These are phyloP conservation scores for Lepilemur septentrionalis DNA, from an alignment of 2,797 vertebrate species.

Conservation along the genomic window DNA sequence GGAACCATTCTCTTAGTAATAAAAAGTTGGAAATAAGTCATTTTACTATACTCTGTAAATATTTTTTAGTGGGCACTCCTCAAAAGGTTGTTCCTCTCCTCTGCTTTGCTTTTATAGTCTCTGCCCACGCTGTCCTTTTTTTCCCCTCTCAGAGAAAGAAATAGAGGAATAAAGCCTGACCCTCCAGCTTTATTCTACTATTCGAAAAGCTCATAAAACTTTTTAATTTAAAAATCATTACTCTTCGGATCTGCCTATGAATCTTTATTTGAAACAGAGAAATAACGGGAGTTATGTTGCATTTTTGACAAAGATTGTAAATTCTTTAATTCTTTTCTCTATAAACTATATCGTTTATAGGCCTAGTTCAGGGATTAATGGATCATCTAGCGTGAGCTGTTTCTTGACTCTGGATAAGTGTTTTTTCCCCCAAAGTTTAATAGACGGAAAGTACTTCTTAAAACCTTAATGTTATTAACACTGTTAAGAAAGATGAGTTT, in stretches of 20 bases:
- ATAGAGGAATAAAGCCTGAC: not conserved
- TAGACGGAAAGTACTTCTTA: slow-evolving; percentile 21
- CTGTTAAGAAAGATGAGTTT: slow-evolving; percentile 29
- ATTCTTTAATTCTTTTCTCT: slow-evolving; percentile 68
- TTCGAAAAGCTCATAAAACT: slow-evolving; percentile 72
- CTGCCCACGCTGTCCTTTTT: not conserved
- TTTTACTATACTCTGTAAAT: slow-evolving; percentile 48
- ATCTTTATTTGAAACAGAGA: slow-evolving; percentile 74
- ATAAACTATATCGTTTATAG: slow-evolving; percentile 69
- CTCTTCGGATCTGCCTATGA: slow-evolving; percentile 57
- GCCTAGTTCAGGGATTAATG: slow-evolving; percentile 69
- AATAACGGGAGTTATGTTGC: slow-evolving; percentile 63
- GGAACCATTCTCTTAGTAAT: slow-evolving; percentile 32
- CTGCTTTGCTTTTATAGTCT: not conserved
- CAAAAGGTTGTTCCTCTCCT: slow-evolving; percentile 10
- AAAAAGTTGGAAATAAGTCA: not conserved
- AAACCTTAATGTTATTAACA: slow-evolving; percentile 50
- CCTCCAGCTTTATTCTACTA: slow-evolving; percentile 51
- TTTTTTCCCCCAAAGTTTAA: slow-evolving; percentile 43
- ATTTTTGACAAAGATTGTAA: slow-evolving; percentile 74
- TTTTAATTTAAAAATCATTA: slow-evolving; percentile 76
- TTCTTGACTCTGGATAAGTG: slow-evolving; percentile 56
- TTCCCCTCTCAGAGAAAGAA: slow-evolving; percentile 7
- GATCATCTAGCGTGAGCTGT: slow-evolving; percentile 53
- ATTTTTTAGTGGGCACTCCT: not conserved